Conservation (phyloP, 2,888 invertebrate genomes). For the Plebejus anna region DNA sequence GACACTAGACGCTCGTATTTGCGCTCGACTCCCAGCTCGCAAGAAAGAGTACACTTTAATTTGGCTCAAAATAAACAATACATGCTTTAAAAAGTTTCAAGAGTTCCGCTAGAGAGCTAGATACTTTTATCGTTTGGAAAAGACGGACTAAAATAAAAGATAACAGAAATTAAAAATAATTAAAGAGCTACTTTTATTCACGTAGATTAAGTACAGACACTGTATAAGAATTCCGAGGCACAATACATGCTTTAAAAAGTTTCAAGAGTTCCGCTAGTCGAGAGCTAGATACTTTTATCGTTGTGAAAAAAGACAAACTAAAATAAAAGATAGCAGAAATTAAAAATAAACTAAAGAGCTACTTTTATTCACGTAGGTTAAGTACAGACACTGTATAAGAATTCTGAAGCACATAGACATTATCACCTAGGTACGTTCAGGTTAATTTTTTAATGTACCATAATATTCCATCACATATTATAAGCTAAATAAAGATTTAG, state of each 20-base stretch:
- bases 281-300: background rate
- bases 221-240: background rate
- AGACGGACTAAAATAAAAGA: background rate
- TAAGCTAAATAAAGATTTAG: too few species aligned
- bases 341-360: background rate
- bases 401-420: background rate
- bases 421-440: too few species aligned
- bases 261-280: conserved; percentile 1
- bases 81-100: conserved; percentile 7
- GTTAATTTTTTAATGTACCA: too few species aligned
- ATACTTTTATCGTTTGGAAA: background rate
- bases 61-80: conserved; percentile 21
- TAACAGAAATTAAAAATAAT: background rate
- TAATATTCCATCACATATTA: too few species aligned
- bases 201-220: background rate
- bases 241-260: conserved; percentile 8
- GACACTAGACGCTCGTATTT: conserved; percentile 25
- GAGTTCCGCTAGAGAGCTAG: conserved; percentile 2
- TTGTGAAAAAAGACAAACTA: too few species aligned
- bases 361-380: background rate
- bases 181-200: background rate
- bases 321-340: too few species aligned
- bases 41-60: conserved; percentile 19
- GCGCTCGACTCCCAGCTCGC: background rate
- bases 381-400: background rate